phyloP scores from a whole-genome alignment of 2,888 invertebrate genomes.

The Allygus modestus region DNA sequence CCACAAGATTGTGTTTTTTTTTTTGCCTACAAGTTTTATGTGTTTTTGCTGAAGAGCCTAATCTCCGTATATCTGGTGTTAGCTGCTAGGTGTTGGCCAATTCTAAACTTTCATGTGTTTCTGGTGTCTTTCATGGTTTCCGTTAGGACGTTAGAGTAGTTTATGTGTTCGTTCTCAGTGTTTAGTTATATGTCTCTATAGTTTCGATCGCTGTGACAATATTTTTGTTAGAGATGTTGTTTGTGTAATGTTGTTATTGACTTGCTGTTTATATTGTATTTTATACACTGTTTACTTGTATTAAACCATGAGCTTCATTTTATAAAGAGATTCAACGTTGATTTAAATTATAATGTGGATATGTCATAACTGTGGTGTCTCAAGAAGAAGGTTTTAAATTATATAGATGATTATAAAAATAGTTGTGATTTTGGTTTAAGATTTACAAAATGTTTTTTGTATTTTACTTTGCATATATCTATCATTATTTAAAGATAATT shows the following conservation, averaged over 20 bases:
- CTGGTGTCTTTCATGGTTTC: conserved; percentile 44
- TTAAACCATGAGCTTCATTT: not conserved
- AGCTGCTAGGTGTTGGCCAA: not conserved
- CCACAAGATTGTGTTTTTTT: not conserved
- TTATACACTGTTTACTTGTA: not conserved
- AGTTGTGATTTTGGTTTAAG: no score
- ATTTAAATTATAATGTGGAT: no score
- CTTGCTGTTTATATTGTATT: conserved; percentile 14
- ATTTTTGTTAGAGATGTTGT: conserved; percentile 40
- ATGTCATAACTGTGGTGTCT: no score
- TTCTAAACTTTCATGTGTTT: conserved; percentile 29
- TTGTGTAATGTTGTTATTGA: conserved; percentile 38
- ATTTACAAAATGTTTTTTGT: no score
- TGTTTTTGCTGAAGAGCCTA: conserved; percentile 13
- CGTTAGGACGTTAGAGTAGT: conserved; percentile 19
- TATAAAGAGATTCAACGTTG: no score
- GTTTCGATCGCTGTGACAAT: conserved; percentile 31
- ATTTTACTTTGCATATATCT: no score
- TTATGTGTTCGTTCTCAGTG: conserved; percentile 35
- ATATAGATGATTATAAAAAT: no score
- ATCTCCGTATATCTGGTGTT: not conserved
- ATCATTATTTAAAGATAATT: no score
- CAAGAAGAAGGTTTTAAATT: no score
- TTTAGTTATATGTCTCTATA: conserved; percentile 38
- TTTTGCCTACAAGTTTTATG: not conserved